phyloP scores from a whole-genome alignment of 2,113 vertebrate species.

The Cynocephalus volans region DNA sequence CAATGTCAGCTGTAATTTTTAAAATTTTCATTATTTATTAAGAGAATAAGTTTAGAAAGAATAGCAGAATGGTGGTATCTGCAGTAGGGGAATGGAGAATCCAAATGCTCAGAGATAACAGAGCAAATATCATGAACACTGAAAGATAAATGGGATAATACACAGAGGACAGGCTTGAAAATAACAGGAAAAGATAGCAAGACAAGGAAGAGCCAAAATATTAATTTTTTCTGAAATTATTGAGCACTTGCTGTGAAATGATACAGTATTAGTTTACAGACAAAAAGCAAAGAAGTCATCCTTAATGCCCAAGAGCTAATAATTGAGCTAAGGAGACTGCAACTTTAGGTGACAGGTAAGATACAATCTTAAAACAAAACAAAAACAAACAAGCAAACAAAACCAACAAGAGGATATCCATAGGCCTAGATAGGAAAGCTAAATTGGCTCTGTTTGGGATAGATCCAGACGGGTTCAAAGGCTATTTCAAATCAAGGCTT shows the following conservation, averaged over 20 bases:
- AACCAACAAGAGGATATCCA: neutral
- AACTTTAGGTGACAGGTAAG: neutral
- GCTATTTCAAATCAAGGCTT: neutral
- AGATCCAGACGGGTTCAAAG: neutral
- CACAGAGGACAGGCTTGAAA: neutral
- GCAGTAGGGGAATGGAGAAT: neutral
- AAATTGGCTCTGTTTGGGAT: neutral
- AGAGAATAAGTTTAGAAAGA: neutral
- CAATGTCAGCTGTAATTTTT: neutral
- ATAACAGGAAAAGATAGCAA: neutral
- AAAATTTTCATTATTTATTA: neutral
- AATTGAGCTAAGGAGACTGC: neutral
- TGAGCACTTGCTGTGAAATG: neutral
- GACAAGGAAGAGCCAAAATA: conserved; percentile 23
- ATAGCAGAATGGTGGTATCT: neutral
- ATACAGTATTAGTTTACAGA: neutral
- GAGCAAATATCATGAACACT: neutral
- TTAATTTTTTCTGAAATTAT: conserved; percentile 2
- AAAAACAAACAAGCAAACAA: no score
- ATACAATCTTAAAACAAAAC: neutral
- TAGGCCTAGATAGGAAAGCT: neutral
- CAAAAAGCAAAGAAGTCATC: neutral
- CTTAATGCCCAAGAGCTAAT: neutral
- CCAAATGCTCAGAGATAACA: neutral
- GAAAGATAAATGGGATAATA: neutral